Base-by-base conservation (phyloP, 2,888 invertebrate species). In the Melinaea menophilus region DNA sequence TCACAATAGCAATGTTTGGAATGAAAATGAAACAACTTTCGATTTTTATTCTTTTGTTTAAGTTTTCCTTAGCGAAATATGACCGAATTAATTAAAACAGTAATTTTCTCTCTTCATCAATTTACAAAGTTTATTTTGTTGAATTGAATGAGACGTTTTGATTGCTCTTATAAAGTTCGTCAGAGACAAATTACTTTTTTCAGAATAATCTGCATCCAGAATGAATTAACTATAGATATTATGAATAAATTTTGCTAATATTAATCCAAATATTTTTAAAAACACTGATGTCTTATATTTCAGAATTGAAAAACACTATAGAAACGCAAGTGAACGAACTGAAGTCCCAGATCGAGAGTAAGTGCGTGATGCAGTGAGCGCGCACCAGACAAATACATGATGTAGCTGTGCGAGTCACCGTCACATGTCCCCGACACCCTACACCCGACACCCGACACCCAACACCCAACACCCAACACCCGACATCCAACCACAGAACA, bases 221-320 rank as follows among this genome's bases (percentile, higher is more conserved):
- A 41, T 5, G 11, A 11, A 41, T 11, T 41, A 41, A 41, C 11
- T 41, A 41, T 41, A 5, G 11, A 41, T 41, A 2, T 41, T 41
- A 9, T 41, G 2, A 41, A 41, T 41, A 9, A 9, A 41, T 33
- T 12, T 13, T 35, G 55, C 35, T 37, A 51, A 7, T 31, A 51
- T n/a, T 51, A 51, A 31, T 9, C 4, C 31, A 51, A 3, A 5
- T 51, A 31, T 51, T 31, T 51, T 31, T 31, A 51, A 51, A 51
- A 31, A 51, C 22, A 54, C 46, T 33, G 22, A 22, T 22, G 9
- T 62, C 57, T 61, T 54, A 13, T 48, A 12, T 95, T 96, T 77
- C 96, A 98, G 98, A 97, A 93, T 92, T 98, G 94, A 98, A 97
- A 94, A 97, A 98, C 93, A 96, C 97, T 92, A 95, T 98, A 94